Evolutionary conservation across 2,113 vertebrate species (phyloP).

Genomic region (Tetrao urogallus): DNA sequence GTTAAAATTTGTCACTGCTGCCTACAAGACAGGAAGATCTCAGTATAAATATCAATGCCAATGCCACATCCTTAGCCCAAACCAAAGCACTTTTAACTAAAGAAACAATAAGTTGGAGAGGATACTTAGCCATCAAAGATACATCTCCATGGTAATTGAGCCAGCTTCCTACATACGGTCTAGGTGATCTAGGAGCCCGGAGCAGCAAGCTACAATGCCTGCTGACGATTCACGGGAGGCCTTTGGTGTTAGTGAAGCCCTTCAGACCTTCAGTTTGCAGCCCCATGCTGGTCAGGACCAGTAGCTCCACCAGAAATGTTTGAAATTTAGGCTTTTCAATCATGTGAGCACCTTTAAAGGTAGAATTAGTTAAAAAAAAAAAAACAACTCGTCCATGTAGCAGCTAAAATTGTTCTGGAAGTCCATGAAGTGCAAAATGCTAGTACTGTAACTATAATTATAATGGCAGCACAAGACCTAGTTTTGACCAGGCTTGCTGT

Average conservation of each 20-base stretch:
- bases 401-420: not conserved
- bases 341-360: not conserved
- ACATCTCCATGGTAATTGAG: not conserved
- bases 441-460: not conserved
- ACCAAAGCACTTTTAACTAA: not conserved
- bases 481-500: not conserved
- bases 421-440: not conserved
- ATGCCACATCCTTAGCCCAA: not conserved
- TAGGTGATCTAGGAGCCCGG: not conserved
- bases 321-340: not conserved
- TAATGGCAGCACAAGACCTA: not conserved
- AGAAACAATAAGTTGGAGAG: not conserved
- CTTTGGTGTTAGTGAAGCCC: not conserved
- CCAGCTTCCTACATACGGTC: not conserved
- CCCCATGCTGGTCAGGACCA: not conserved
- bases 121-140: not conserved
- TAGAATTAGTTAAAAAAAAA: not conserved
- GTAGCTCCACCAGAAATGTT: not conserved
- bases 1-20: not conserved
- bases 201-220: not conserved
- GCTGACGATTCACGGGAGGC: not conserved
- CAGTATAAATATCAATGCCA: not conserved
- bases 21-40: not conserved
- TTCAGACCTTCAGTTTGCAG: not conserved
- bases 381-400: not conserved